Evolutionary conservation across 2,113 vertebrate species (phyloP).

Genomic region (Bambusicola thoracicus): DNA sequence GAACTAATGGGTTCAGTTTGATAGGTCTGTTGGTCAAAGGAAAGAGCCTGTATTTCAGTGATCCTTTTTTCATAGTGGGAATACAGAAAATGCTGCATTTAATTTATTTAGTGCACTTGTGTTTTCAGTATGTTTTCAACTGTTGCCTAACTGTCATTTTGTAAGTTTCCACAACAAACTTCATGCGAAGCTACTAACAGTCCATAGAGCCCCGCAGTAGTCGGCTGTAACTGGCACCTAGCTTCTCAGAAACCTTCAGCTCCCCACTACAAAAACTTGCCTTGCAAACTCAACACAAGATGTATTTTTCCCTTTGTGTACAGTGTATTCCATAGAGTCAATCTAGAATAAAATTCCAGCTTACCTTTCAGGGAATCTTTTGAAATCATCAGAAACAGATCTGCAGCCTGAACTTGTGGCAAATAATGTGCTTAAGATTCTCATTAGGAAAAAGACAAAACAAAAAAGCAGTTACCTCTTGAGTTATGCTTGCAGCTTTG

Average conservation of each 20-base stretch:
- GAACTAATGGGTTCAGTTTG: neutral
- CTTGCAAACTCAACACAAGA: neutral
- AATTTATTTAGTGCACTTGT: neutral
- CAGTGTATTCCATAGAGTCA: neutral
- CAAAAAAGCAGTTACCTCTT: neutral
- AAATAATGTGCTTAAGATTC: neutral
- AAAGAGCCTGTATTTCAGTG: neutral
- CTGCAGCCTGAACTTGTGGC: accelerated
- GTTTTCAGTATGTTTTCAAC: neutral
- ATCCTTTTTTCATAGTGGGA: neutral
- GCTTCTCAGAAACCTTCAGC: neutral
- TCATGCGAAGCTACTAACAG: neutral
- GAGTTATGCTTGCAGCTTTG: neutral
- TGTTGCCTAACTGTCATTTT: neutral
- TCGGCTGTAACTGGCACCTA: neutral
- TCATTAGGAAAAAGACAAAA: neutral
- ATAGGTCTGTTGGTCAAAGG: neutral
- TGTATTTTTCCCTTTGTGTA: neutral
- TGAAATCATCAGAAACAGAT: neutral
- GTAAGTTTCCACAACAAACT: neutral
- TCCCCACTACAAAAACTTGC: neutral
- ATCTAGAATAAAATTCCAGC: neutral
- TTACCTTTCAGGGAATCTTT: neutral
- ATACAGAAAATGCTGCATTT: neutral
- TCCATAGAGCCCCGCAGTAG: neutral